Percentiles rank a stretch among this genome's conserved stretches.
phyloP scores from a whole-genome alignment of 1,140 invertebrate genomes.

The Meloidogyne floridensis region DNA sequence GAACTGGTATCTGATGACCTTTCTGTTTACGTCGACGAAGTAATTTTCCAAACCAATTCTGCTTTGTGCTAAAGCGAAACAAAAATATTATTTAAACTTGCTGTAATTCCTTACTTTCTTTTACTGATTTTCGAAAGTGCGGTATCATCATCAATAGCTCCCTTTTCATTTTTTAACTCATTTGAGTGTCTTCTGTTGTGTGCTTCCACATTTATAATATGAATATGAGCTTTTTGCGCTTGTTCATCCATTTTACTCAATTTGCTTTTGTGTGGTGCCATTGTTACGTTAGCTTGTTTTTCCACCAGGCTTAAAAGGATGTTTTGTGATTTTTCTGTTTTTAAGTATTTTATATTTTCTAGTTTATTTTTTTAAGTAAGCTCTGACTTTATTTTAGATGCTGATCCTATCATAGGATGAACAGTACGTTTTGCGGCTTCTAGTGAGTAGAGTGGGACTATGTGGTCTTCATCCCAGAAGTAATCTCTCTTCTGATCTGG shows the following conservation, averaged over 20 bases:
- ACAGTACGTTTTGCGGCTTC: conserved; percentile 59
- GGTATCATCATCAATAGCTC: conserved; percentile 30
- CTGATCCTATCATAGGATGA: conserved; percentile 57
- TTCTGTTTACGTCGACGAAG: not conserved
- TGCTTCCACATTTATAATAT: conserved; percentile 49
- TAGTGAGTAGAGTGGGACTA: conserved; percentile 56
- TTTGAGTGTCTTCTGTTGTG: conserved; percentile 48
- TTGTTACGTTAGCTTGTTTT: conserved; percentile 52
- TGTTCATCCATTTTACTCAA: conserved; percentile 52
- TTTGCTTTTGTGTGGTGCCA: conserved; percentile 61
- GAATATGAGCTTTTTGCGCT: conserved; percentile 50
- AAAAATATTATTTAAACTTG: too few species aligned
- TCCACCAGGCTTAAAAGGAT: conserved; percentile 53
- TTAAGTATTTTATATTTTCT: conserved; percentile 32
- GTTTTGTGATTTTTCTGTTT: conserved; percentile 29
- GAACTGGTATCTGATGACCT: conserved; percentile 6
- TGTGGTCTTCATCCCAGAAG: conserved; percentile 58
- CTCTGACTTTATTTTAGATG: conserved; percentile 55
- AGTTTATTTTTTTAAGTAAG: not conserved
- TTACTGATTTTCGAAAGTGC: conserved; percentile 42
- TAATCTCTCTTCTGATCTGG: conserved; percentile 49
- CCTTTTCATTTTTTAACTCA: conserved; percentile 31
- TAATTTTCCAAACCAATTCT: conserved; percentile 7
- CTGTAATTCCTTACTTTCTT: conserved; percentile 32
- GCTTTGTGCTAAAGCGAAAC: not conserved